Conservation (phyloP, 2,888 invertebrate genomes). For the Imbricaverruca yamaguchii region DNA sequence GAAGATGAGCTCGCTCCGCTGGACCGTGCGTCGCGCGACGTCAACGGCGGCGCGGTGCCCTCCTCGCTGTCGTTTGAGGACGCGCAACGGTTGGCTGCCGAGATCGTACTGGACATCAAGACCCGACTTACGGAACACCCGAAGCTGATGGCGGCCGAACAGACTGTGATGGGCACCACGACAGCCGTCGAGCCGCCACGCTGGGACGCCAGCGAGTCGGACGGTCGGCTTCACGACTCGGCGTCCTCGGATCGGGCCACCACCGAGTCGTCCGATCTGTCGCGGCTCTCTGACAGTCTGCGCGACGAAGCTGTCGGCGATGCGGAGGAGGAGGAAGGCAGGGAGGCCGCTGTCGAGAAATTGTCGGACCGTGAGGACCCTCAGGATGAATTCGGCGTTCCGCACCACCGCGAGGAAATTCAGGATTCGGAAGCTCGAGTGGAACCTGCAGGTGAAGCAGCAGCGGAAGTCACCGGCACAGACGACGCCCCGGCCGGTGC, state of each 20-base stretch:
- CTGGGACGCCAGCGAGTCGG: background rate
- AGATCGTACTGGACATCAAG: conserved; percentile 27
- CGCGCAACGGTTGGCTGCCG: conserved; percentile 27
- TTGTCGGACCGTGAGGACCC: too few relatives aligned
- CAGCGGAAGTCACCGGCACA: too few relatives aligned
- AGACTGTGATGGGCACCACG: conserved; percentile 15
- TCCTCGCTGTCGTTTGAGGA: conserved; percentile 23
- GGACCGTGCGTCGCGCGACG: background rate
- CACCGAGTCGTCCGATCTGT: background rate
- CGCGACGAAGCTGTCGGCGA: background rate
- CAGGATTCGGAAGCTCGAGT: too few relatives aligned
- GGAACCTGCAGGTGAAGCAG: too few relatives aligned
- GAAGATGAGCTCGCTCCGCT: background rate
- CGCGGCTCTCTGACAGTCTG: conserved; percentile 6
- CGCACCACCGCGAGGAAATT: too few relatives aligned
- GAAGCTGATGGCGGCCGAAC: conserved; percentile 26
- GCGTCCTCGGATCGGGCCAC: background rate
- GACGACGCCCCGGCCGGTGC: too few relatives aligned
- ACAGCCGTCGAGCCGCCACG: conserved; percentile 9
- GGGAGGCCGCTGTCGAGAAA: too few relatives aligned
- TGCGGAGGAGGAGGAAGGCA: background rate
- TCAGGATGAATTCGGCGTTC: too few relatives aligned
- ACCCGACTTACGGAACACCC: conserved; percentile 25
- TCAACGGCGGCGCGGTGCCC: conserved; percentile 15
- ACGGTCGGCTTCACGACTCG: background rate